Conservation (phyloP, 2,888 invertebrate genomes). For the Acleris holmiana region DNA sequence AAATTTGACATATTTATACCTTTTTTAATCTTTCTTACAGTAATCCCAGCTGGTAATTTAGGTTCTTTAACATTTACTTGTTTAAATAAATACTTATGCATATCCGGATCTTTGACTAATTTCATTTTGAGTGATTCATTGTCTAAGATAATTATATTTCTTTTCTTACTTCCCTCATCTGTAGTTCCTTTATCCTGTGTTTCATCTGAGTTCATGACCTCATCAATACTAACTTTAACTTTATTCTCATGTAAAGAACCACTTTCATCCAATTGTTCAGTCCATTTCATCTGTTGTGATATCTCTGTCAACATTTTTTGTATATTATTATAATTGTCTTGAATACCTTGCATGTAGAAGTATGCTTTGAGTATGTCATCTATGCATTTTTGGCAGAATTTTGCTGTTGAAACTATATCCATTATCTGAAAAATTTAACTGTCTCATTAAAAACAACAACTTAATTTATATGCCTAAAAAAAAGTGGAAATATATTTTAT, state of each 20-base stretch:
- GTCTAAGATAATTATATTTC: conserved; percentile 20
- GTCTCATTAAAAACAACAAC: not conserved
- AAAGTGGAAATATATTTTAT: too few relatives aligned
- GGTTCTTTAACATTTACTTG: conserved; percentile 10
- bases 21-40: conserved; percentile 12
- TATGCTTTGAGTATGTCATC: conserved; percentile 19
- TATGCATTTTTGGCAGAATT: conserved; percentile 27
- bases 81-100: conserved; percentile 25
- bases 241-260: conserved; percentile 14
- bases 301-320: conserved; percentile 22
- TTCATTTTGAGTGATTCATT: conserved; percentile 27
- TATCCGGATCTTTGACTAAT: conserved; percentile 16
- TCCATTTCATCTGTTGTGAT: conserved; percentile 31
- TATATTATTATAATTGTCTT: conserved; percentile 23
- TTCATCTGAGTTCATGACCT: not conserved
- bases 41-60: conserved; percentile 21
- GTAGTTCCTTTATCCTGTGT: not conserved
- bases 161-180: conserved; percentile 1
- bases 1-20: conserved; percentile 17
- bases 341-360: conserved; percentile 8
- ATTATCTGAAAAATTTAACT: conserved; percentile 21
- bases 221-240: conserved; percentile 2
- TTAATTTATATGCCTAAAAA: too few relatives aligned
- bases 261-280: conserved; percentile 22
- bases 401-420: conserved; percentile 14